Conservation (phyloP, 2,797 vertebrate genomes). For the Furcifer pardalis region DNA sequence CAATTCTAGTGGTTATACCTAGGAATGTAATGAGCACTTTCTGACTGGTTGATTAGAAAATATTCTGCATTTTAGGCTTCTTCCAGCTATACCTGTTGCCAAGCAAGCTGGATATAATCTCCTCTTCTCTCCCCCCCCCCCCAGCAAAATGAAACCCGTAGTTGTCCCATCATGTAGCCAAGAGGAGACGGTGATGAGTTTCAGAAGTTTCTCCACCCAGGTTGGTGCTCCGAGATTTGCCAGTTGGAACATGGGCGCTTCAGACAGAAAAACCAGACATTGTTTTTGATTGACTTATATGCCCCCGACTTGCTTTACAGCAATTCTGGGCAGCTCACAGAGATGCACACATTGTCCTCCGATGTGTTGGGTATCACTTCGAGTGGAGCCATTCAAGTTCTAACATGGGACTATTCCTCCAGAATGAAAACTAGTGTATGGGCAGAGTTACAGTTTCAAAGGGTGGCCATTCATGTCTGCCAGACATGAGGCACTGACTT, state of each 20-base stretch:
- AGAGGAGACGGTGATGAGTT: slow-evolving; percentile 13
- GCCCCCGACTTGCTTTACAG: no score
- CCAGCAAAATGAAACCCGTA: slow-evolving; percentile 73
- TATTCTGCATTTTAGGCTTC: not conserved
- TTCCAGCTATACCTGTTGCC: not conserved
- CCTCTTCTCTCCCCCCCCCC: slow-evolving; percentile 3
- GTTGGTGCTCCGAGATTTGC: not conserved
- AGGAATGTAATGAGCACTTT: not conserved
- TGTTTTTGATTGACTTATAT: no score
- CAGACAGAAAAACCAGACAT: not conserved
- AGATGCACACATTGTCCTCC: slow-evolving; percentile 24
- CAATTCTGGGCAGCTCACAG: no score
- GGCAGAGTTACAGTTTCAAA: slow-evolving; percentile 1
- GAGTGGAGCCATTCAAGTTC: slow-evolving; percentile 20
- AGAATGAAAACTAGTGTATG: no score
- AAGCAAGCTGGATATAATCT: not conserved
- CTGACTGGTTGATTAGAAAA: not conserved
- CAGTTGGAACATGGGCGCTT: slow-evolving; percentile 28
- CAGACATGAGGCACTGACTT: not conserved
- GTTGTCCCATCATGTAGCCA: slow-evolving; percentile 80
- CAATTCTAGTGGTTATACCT: not conserved
- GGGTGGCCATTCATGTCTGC: not conserved
- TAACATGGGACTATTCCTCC: not conserved
- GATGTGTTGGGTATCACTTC: slow-evolving; percentile 29
- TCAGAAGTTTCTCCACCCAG: not conserved